Percentiles rank a stretch among this genome's conserved stretches.
phyloP scores from a whole-genome alignment of 2,797 vertebrate genomes.

The Prunella strophiata region DNA sequence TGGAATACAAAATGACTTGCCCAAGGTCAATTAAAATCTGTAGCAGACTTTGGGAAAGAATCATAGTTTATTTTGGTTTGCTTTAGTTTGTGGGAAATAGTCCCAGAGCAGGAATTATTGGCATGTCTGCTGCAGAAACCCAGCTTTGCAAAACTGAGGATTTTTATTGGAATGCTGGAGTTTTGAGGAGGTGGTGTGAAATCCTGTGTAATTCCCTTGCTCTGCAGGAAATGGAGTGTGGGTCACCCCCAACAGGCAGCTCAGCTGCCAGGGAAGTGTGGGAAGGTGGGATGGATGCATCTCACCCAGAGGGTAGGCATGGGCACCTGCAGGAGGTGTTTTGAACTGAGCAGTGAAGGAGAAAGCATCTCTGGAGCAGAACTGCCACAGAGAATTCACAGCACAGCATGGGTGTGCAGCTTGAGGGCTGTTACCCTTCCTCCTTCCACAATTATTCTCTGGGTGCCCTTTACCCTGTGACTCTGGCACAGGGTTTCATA shows the following conservation, averaged over 20 bases:
- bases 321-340: neutral
- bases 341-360: neutral
- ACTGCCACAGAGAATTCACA: neutral
- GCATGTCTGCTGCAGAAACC: neutral
- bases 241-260: neutral
- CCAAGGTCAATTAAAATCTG: neutral
- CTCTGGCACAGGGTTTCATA: neutral
- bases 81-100: neutral
- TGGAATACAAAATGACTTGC: neutral
- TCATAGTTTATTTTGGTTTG: neutral
- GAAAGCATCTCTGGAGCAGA: neutral
- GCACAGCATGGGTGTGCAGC: neutral
- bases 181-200: neutral
- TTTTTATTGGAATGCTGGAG: neutral
- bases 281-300: neutral
- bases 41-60: neutral
- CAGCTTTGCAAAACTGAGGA: neutral
- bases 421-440: neutral
- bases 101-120: neutral
- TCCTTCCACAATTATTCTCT: neutral
- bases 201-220: neutral
- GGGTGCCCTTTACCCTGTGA: neutral
- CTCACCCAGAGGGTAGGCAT: rapidly evolving
- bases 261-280: neutral
- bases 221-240: neutral